phyloP scores from a whole-genome alignment of 2,797 vertebrate species.

The Pygocentrus nattereri region DNA sequence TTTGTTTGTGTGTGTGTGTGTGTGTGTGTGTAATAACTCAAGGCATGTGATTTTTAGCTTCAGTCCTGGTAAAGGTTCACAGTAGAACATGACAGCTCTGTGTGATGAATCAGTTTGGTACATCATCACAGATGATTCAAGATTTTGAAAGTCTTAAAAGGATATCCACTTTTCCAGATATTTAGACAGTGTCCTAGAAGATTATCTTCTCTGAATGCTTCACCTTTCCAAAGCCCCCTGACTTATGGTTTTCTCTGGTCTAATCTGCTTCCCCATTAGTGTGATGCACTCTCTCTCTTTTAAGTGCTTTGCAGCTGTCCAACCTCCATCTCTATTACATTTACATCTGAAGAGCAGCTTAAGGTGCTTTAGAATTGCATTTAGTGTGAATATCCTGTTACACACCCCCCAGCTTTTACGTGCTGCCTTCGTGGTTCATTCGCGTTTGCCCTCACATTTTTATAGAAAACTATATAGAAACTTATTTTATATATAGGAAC shows the following conservation, averaged over 20 bases:
- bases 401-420: background rate
- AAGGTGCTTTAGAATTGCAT: constrained; percentile 44
- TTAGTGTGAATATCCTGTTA: constrained; percentile 44
- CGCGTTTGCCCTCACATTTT: background rate
- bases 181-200: background rate
- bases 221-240: constrained; percentile 4
- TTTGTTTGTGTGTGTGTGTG: background rate
- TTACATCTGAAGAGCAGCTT: constrained; percentile 32
- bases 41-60: background rate
- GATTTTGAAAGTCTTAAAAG: background rate
- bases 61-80: background rate
- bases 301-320: constrained; percentile 39
- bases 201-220: background rate
- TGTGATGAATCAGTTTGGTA: background rate
- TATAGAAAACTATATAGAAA: background rate
- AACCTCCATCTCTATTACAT: constrained; percentile 8
- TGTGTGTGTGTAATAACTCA: background rate
- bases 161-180: background rate
- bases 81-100: background rate
- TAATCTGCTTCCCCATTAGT: constrained; percentile 28
- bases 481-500: background rate
- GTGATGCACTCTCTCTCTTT: constrained; percentile 9
- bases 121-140: background rate
- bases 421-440: background rate
- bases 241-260: constrained; percentile 1